Conservation (phyloP, 2,113 vertebrate species). For the Poeciliopsis retropinna region DNA sequence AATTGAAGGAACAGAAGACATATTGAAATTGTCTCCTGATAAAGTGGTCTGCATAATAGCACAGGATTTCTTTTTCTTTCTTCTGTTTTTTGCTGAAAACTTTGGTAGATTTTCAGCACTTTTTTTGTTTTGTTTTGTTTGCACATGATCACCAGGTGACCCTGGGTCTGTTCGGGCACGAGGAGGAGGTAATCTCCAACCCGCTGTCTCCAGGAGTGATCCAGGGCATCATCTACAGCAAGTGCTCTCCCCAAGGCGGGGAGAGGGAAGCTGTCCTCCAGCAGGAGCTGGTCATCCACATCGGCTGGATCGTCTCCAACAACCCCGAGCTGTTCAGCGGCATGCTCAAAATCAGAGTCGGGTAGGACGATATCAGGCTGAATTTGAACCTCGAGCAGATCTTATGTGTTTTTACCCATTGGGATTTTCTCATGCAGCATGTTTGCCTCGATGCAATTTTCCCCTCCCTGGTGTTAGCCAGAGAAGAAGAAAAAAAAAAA, state of each 20-base stretch:
- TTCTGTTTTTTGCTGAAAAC: background rate
- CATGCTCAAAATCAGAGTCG: constrained; percentile 97
- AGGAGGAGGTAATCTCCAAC: constrained; percentile 97
- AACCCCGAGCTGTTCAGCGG: constrained; percentile 93
- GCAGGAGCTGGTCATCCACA: constrained; percentile 97
- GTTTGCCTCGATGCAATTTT: background rate
- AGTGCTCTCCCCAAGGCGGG: constrained; percentile 84
- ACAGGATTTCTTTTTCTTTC: background rate
- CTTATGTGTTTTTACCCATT: background rate
- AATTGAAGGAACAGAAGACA: constrained; percentile 32
- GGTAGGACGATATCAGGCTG: constrained; percentile 74
- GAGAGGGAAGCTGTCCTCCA: constrained; percentile 94
- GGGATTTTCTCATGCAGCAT: background rate
- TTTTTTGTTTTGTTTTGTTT: background rate
- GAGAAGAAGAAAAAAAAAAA: no score
- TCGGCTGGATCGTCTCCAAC: constrained; percentile 98
- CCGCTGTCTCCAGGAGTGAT: constrained; percentile 94
- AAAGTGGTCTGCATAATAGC: background rate
- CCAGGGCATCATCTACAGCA: constrained; percentile 94
- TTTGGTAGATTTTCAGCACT: background rate
- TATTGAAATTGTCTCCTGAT: constrained; percentile 22
- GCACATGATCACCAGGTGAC: constrained; percentile 84
- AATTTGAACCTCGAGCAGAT: background rate
- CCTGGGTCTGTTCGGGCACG: constrained; percentile 93
- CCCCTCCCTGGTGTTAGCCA: background rate